Base-by-base conservation (phyloP, 2,888 invertebrate genomes). In the Diaprepes abbreviatus region DNA sequence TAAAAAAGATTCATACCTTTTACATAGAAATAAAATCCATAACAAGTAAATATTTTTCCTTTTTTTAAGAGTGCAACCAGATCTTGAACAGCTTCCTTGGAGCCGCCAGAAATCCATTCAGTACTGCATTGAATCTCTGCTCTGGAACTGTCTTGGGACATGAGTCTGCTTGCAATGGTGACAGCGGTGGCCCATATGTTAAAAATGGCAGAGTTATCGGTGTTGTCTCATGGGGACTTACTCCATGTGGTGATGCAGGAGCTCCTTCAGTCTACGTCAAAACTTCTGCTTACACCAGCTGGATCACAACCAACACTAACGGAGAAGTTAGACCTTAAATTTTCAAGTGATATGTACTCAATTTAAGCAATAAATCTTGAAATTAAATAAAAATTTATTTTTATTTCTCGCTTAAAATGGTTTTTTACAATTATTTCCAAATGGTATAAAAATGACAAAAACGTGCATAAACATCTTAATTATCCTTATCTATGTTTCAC, bases 231-330 rank as follows among this genome's bases (percentile, higher is more conserved):
- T 89, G 88, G 88, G 87, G 88, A 0, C 78, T 85, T 1, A 80
- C 82, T 0, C 88, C 88, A 0, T 88, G 88, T 75, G 88, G 87
- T 1, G 79, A 83, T 48, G 35, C 21, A 6, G 87, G 86, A 3
- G 86, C 87, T 1, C 88, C 88, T 0, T 86, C 87, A 0, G 86
- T 88, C 1, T 88, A 86, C 73, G 87, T 87, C 0, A 86, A 86
- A 74, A 86, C 87, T 0, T 83, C 85, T 3, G 79, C 81, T n/a
- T 87, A 86, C 72, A 78, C 86, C 50, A 38, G 55, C 14, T 72
- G 74, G 74, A 73, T 75, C 14, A 87, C 19, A 16, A 12, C 28
- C n/a, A 58, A 35, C 6, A 33, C 55, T 5, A 45, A 45, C 28
- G 43, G 45, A 14, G 43, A 43, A 43, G 45, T 59, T 10, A 28